Evolutionary conservation across 92 coral and sea anemone genomes (phyloP), one percentile per base, ranked within the genome.

Genomic region (Epizoanthus rinbou): DNA sequence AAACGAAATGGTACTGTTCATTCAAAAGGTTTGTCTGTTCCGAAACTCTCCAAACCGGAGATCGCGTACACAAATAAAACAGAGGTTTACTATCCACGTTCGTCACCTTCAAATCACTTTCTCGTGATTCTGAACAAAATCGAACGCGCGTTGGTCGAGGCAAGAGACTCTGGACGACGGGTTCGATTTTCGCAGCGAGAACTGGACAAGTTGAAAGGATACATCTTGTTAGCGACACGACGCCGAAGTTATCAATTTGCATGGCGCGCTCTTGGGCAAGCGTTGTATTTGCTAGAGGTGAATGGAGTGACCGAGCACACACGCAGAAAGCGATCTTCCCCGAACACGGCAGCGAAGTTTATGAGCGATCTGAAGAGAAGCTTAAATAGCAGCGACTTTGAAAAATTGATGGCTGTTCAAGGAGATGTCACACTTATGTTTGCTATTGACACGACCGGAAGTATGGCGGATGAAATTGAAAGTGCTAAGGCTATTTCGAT

Each of bases 381-480:
- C 21, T 56, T 95, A 71, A 95, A 93, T 21, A 52, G 69, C n/a
- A 75, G 47, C 10, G 80, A 80, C n/a, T 95, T 95, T 53, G 91
- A 95, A 79, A 89, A 90, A 24, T 89, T 95, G 70, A 89, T 95
- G 94, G 97, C 93, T 33, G 90, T 95, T 11, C 92, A 91, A 69
- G 98, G 98, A 18, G 97, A 95, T 64, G 98, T 93, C 18, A 93
- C 98, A 0, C 81, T 95, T 47, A 92, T 92, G 94, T 95, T 95
- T 85, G 98, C 92, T 14, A 95, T 95, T 39, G 98, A 95, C 70
- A 87, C 95, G 16, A 95, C 98, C 17, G 98, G 98, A 41, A 95
- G 98, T 58, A 95, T 95, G 98, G 19, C 74, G 0, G 86, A 82
- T 0, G 98, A 95, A 17, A 95, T 95, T 16, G 85, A 86, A 0